Percentiles rank a stretch among this genome's conserved stretches.
phyloP scores from a whole-genome alignment of 2,888 invertebrate species.

The Bellardia bayeri region DNA sequence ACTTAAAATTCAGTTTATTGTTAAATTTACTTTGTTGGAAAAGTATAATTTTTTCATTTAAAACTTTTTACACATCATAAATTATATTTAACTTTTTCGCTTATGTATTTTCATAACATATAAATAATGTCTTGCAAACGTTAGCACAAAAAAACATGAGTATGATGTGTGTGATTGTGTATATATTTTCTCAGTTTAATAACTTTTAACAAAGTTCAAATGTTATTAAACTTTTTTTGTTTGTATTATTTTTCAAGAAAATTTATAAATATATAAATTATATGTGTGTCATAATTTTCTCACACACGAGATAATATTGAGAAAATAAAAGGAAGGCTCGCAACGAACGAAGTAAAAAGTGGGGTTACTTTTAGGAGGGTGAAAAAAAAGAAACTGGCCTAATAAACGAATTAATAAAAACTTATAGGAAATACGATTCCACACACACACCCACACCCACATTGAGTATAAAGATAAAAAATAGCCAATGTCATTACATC shows the following conservation, averaged over 20 bases:
- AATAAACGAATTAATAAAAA: too few species aligned
- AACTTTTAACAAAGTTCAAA: conserved; percentile 41
- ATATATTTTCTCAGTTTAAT: conserved; percentile 20
- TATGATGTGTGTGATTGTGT: neutral
- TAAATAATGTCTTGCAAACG: neutral
- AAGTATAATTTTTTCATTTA: neutral
- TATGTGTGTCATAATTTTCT: conserved; percentile 7
- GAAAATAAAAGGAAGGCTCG: neutral
- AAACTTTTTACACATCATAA: conserved; percentile 32
- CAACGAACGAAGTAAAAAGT: neutral
- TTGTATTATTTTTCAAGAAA: neutral
- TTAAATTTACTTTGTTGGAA: conserved; percentile 1
- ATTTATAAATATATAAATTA: conserved; percentile 1
- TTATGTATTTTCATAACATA: neutral
- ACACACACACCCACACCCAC: too few species aligned
- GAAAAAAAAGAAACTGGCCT: neutral
- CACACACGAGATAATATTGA: neutral
- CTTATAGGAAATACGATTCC: too few species aligned
- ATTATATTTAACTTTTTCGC: conserved; percentile 23
- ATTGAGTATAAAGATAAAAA: too few species aligned
- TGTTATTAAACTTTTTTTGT: conserved; percentile 32
- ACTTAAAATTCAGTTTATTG: neutral
- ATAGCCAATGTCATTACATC: too few species aligned
- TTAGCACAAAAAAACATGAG: neutral
- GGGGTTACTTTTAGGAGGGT: neutral